These are phyloP conservation scores for Lepidocolaptes lacrymiger DNA, from an alignment of 2,797 vertebrate species.

Conservation along the genomic window DNA sequence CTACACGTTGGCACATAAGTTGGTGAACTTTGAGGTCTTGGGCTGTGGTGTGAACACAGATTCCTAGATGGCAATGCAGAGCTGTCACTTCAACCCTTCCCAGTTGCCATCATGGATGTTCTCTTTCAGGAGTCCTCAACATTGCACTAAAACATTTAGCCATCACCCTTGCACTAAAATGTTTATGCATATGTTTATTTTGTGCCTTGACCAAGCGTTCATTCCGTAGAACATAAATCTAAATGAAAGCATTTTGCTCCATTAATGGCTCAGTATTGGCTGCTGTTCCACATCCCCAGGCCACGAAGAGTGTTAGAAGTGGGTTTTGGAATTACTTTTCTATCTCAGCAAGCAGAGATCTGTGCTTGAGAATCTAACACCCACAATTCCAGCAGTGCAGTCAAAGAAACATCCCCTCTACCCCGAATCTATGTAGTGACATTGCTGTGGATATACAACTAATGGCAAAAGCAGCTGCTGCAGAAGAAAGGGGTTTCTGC, in stretches of 20 bases:
- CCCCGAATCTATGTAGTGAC: neutral
- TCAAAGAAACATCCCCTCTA: neutral
- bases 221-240: neutral
- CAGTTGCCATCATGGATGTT: fast-evolving
- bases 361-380: neutral
- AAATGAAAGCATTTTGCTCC: neutral
- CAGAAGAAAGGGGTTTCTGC: neutral
- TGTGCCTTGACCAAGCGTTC: neutral
- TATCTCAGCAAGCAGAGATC: neutral
- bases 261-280: neutral
- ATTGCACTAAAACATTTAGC: neutral
- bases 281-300: neutral
- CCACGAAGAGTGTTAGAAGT: neutral
- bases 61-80: neutral
- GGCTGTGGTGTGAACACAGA: fast-evolving
- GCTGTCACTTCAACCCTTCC: neutral
- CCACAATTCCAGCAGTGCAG: neutral
- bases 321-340: neutral
- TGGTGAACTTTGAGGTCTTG: neutral
- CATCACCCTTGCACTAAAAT: too few species aligned
- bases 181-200: neutral
- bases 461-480: neutral
- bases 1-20: fast-evolving
- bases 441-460: neutral
- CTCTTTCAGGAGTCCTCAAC: fast-evolving